A percentile compares a stretch with the other conserved stretches of the same genome.
Conservation (phyloP, 1,140 invertebrate species). For the Cherax quadricarinatus region DNA sequence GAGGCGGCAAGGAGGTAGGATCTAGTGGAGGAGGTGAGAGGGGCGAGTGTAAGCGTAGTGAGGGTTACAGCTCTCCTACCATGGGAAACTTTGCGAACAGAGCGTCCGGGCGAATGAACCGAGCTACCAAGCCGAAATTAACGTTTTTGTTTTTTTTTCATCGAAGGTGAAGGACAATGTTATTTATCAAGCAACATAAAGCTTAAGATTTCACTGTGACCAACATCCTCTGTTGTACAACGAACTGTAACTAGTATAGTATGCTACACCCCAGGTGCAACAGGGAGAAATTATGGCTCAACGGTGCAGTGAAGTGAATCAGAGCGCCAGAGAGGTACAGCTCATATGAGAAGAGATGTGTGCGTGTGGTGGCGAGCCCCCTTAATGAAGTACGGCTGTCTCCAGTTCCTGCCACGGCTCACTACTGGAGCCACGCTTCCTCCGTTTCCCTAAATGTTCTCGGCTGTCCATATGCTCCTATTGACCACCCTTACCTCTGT, state of each 20-base stretch:
- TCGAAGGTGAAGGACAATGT: not conserved
- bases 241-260: not conserved
- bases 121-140: not conserved
- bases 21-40: not conserved
- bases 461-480: not conserved
- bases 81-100: conserved; percentile 18
- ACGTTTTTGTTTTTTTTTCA: not conserved
- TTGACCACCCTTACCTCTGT: not conserved
- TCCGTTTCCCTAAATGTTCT: conserved; percentile 3
- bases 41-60: not conserved
- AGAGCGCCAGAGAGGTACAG: not conserved
- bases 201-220: no score
- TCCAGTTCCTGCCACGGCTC: not conserved
- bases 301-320: conserved; percentile 19
- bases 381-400: not conserved
- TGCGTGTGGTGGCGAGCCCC: not conserved
- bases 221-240: no score
- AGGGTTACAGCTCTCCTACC: not conserved
- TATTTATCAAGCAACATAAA: not conserved
- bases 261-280: not conserved
- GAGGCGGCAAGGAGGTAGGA: not conserved
- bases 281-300: not conserved
- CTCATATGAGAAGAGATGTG: not conserved
- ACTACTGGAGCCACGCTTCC: conserved; percentile 5
- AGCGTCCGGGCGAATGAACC: conserved; percentile 10